Evolutionary conservation across 2,888 invertebrate species (phyloP), one percentile per base, ranked within the genome.

Genomic region (Eristalis arbustorum): DNA sequence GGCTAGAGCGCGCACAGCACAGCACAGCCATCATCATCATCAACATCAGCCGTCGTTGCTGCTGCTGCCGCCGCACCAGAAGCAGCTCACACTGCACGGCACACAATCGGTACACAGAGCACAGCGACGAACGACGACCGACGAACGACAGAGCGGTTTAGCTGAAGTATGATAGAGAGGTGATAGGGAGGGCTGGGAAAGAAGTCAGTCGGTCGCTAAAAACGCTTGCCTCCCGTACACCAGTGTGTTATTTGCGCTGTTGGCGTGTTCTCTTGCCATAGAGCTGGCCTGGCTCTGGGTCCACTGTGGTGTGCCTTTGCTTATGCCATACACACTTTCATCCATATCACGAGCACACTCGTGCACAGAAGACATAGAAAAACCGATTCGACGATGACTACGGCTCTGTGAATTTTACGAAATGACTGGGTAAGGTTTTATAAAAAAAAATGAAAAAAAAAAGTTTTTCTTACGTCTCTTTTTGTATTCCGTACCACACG

Each of bases 201-300:
- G 84, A 84, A 84, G 84, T 73, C 57, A 88, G 79, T 90, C 90
- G 91, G 91, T 91, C 91, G 91, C 91, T 90, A 89, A 91, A 91
- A 90, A 90, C 89, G 90, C 90, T 91, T 91, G 91, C 90, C 90
- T 91, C 90, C 90, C 90, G 90, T 90, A 91, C 90, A 91, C 90
- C 90, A 90, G 88, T 88, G 49, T 49, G 84, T 89, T 89, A 89
- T 89, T 88, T 89, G 84, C 90, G 90, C 90, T 91, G 90, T 91
- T 91, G 90, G 90, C 89, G 89, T 49, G 49, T 90, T 91, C 90
- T 90, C 90, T 90, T 89, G 89, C 64, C 64, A 34, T 23, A 64
- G 59, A 23, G 25, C 66, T 57, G 59, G 71, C 66, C 34, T 68
- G 49, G 40, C 31, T 61, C 13, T 25, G 34, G n/a, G 42, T 59